Evolutionary conservation across 1,140 invertebrate genomes (phyloP), one percentile per base, ranked within the genome.

Genomic region (Caenorhabditis remanei): DNA sequence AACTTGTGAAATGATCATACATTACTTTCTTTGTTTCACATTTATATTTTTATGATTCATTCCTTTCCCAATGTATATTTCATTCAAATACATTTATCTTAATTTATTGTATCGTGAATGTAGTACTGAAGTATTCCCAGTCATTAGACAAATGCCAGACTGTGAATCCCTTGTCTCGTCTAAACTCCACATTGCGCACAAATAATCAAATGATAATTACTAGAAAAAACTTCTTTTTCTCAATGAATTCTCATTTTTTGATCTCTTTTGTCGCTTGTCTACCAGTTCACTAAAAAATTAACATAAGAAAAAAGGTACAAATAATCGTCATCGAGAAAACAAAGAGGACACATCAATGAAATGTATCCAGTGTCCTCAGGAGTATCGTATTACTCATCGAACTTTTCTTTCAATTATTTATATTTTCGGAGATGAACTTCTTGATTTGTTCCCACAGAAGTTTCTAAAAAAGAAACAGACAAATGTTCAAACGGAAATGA

Each of bases 311-410:
- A 32, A 8, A 21, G 46, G n/a, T 43, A 79, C 71, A 79, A 79
- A 79, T 50, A 16, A 79, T 79, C 46, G 71, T 79, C 71, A 79
- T 50, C 71, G 53, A 79, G 65, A 79, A 50, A 79, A 79, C 71
- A 79, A 50, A 79, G 71, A 79, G 71, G 46, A 79, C 46, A 79
- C 43, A 79, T 24, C 46, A 50, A 79, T 24, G 46, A 79, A 50
- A 79, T 79, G 71, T 79, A 79, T 79, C 71, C 71, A 79, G 71
- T 79, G 71, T 79, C 71, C 21, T 79, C 71, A 50, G 24, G 5
- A 48, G 71, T 79, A 79, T 79, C 71, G 14, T 8, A 79, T 79
- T 79, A 43, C 71, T 48, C 21, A 50, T 79, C n/a, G 71, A 79
- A 79, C 71, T 79, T 79, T 53, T 50, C 19, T 13, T 79, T 50